These are phyloP conservation scores for Nezara viridula DNA, from an alignment of 2,888 invertebrate species.

Conservation along the genomic window DNA sequence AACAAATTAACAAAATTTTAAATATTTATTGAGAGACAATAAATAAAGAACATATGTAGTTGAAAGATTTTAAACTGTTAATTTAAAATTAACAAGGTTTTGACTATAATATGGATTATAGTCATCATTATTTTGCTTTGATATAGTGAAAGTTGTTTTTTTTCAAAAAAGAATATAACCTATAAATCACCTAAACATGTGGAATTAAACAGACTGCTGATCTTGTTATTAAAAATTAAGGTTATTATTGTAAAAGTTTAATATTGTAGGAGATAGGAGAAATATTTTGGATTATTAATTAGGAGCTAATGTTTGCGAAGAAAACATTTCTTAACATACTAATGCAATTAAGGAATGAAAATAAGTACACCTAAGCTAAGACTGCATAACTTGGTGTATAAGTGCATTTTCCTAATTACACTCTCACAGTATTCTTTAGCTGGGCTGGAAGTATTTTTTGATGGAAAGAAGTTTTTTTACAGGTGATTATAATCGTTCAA, in stretches of 20 bases:
- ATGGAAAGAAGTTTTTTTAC: conserved; percentile 57
- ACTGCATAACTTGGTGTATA: conserved; percentile 29
- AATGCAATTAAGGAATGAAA: conserved; percentile 52
- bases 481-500: conserved; percentile 26
- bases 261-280: not conserved
- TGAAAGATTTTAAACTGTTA: not conserved
- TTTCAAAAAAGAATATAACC: conserved; percentile 6
- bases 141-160: not conserved
- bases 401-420: conserved; percentile 47
- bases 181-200: conserved; percentile 23
- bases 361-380: conserved; percentile 30
- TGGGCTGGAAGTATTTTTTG: conserved; percentile 49
- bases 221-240: not conserved
- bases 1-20: too few species aligned
- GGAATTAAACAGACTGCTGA: conserved; percentile 43
- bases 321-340: not conserved
- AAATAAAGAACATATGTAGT: conserved; percentile 5
- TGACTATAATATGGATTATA: not conserved
- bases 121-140: not conserved
- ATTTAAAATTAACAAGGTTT: not conserved
- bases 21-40: not conserved
- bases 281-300: not conserved
- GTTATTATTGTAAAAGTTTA: not conserved
- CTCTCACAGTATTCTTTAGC: conserved; percentile 50
- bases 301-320: conserved; percentile 3